Evolutionary conservation across 23 tunicate genomes (phyloP), one percentile per base, ranked within the genome.

Genomic region (Ciona savignyi): DNA sequence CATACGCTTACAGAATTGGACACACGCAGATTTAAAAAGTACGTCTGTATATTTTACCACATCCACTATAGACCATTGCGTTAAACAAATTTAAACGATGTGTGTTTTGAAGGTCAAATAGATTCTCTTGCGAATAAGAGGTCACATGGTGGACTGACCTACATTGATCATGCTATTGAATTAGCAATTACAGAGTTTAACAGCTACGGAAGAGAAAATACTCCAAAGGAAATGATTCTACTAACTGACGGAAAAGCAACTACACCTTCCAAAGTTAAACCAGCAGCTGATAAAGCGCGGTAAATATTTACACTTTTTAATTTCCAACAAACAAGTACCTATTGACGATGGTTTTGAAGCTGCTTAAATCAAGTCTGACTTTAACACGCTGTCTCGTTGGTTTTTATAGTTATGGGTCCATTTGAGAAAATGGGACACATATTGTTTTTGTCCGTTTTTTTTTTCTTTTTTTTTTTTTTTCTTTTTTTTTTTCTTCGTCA

Each of bases 181-280:
- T 23, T n/a, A 4, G 24, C 28, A 9, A 25, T 25, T 63, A 25
- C 67, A 9, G 24, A 63, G 26, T 63, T 63, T 25, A 63, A 63
- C 26, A 4, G 28, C 4, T 63, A 63, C 28, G 67, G 67, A 6
- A 11, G 67, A 11, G 6, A 25, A 4, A 25, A 25, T 25, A 25
- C 28, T 9, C 67, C 67, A 23, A 63, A 63, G 22, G 28, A 63
- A 63, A 63, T 63, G 28, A 63, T 63, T 63, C 26, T 63, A 6
- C 67, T 63, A 4, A 63, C 67, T 11, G 67, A 63, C 22, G 67
- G 67, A 9, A 4, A 63, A 9, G 67, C 67, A 22, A 9, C 26
- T 22, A 25, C 15, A 9, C 4, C 67, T n/a, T 4, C 15, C 24
- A n/a, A 4, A 25, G 24, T 63, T 63, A 25, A 63, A 63, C 6